These are phyloP conservation scores for Chloroclysta siterata DNA, from an alignment of 2,888 invertebrate genomes.

Conservation along the genomic window DNA sequence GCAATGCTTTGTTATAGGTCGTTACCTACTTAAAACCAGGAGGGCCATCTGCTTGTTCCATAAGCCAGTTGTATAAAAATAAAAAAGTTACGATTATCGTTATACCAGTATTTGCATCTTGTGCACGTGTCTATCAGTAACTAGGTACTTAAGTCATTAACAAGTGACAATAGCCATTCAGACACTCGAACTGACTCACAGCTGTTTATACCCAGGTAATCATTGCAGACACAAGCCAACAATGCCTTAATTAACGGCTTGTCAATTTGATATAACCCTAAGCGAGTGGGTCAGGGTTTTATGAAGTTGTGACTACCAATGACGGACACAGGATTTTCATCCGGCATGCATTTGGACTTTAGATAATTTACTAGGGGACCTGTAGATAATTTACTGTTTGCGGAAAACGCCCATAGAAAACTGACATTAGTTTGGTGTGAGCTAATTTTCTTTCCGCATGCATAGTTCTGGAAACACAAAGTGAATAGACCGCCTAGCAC, in stretches of 20 bases:
- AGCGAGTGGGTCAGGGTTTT: not conserved
- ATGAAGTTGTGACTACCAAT: not conserved
- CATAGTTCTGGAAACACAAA: too few species aligned
- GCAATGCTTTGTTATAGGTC: too few species aligned
- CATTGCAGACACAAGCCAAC: not conserved
- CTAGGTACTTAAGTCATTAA: not conserved
- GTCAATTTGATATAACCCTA: not conserved
- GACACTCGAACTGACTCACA: not conserved
- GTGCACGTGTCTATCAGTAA: not conserved
- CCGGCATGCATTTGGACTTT: not conserved
- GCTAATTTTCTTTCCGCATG: too few species aligned
- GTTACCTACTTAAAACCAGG: too few species aligned
- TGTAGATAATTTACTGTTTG: too few species aligned
- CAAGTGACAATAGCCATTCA: constrained; percentile 1
- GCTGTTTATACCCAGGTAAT: not conserved
- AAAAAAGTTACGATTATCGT: too few species aligned
- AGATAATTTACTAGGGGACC: not conserved
- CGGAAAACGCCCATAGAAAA: too few species aligned
- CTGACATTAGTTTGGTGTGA: too few species aligned
- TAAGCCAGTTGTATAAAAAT: too few species aligned
- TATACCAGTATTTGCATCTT: not conserved
- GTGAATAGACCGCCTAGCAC: too few species aligned
- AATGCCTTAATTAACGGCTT: constrained; percentile 4
- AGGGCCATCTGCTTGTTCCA: too few species aligned
- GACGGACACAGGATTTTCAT: not conserved